Percentiles rank a stretch among this genome's conserved stretches.
Evolutionary conservation across 2,888 invertebrate genomes (phyloP).

Genomic region (Polia nebulosa): DNA sequence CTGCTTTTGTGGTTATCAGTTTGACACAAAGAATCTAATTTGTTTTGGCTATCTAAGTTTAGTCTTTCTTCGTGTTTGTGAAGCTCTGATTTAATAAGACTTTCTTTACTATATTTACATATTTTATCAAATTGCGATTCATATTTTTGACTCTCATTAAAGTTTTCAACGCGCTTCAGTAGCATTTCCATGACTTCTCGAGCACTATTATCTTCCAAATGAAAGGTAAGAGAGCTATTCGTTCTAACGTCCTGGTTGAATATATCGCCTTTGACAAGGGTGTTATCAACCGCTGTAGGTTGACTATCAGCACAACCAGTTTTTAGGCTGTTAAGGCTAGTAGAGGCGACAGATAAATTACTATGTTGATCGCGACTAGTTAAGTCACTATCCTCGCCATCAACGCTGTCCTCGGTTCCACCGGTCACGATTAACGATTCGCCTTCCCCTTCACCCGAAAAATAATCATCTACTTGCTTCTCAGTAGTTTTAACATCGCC

Average conservation of each 20-base stretch:
- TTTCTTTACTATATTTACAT: constrained; percentile 73
- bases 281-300: constrained; percentile 24
- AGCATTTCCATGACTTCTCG: constrained; percentile 74
- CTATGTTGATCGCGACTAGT: constrained; percentile 29
- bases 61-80: constrained; percentile 72
- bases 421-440: constrained; percentile 53
- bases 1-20: constrained; percentile 65
- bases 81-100: constrained; percentile 71
- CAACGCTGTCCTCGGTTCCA: constrained; percentile 52
- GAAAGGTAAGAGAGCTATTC: constrained; percentile 36
- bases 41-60: constrained; percentile 71
- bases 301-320: constrained; percentile 30
- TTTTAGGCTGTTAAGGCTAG: constrained; percentile 36
- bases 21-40: constrained; percentile 52
- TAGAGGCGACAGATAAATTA: constrained; percentile 29
- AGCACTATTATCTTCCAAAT: constrained; percentile 71
- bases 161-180: constrained; percentile 72
- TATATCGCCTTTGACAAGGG: constrained; percentile 44
- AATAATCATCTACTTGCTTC: constrained; percentile 20
- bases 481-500: constrained; percentile 70
- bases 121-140: constrained; percentile 71
- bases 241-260: constrained; percentile 31
- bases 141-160: constrained; percentile 71
- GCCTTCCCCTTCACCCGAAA: constrained; percentile 51
- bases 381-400: constrained; percentile 52